Evolutionary conservation across 2,113 vertebrate genomes (phyloP), one percentile per base, ranked within the genome.

Genomic region (Rafetus swinhoei): DNA sequence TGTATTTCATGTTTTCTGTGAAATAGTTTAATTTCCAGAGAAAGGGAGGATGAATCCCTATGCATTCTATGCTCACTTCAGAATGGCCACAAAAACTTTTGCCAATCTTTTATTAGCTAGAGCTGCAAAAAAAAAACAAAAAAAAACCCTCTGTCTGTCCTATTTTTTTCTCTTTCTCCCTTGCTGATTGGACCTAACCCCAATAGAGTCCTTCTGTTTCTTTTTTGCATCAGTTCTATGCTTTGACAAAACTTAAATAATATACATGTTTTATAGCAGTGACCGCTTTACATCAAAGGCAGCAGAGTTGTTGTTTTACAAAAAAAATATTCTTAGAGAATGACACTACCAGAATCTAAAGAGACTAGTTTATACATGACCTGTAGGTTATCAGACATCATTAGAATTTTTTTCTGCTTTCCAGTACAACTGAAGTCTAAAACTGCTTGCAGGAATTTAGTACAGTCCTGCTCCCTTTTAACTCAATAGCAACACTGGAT

Each of bases 1-100:
- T 69, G 76, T 88, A 53, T 80, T 95, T 91, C 82, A n/a, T 35
- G 0, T 93, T 92, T 96, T 93, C 86, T 72, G 89, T 82, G 9
- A 93, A 79, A 45, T 80, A 18, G 74, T 93, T 92, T 80, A 80
- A 56, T 95, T 92, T 2, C 52, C 27, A 89, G 35, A 86, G 35
- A 69, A 79, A 55, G 80, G 91, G 1, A n/a, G 9, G 16, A 5
- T 9, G 7, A 32, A 69, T 1, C 32, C 35, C 11, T 45, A 25
- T 45, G 7, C 25, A 80, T 35, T 55, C 0, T 1, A 0, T 90
- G 85, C 52, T 87, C 45, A 56, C 83, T 72, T 60, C 57, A 92
- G 52, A 94, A 50, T 25, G 35, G 39, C 39, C 12, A 25, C 21
- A 77, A 50, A 50, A 77, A 77, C 39, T 25, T 77, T 39, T 50